Evolutionary conservation across 2,113 vertebrate species (phyloP).

Genomic region (Elephas maximus): DNA sequence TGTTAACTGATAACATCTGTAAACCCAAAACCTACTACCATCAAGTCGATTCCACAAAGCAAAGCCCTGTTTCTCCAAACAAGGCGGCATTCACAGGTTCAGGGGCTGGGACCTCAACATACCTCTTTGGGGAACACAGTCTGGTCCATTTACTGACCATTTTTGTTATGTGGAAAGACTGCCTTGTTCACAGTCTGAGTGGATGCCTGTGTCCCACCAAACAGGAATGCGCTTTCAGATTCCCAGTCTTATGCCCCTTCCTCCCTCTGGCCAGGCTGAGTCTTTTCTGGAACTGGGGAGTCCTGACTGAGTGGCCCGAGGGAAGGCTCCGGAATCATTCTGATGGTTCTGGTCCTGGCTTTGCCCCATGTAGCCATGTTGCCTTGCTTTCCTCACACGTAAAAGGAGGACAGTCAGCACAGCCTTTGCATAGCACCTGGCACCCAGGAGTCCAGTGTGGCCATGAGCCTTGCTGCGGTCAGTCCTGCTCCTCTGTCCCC

Average conservation of each 20-base stretch:
- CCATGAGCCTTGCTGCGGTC: not conserved
- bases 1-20: not conserved
- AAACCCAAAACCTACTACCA: not conserved
- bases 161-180: not conserved
- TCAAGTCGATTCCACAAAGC: not conserved
- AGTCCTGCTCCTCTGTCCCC: not conserved
- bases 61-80: not conserved
- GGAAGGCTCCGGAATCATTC: not conserved
- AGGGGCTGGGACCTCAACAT: too few relatives aligned
- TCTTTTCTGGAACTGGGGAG: not conserved
- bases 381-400: not conserved
- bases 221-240: not conserved
- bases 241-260: not conserved
- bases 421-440: not conserved
- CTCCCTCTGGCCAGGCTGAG: not conserved
- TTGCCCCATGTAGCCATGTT: fast-evolving
- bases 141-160: not conserved
- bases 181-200: not conserved
- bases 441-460: not conserved
- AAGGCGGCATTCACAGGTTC: too few relatives aligned
- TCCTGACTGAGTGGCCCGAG: not conserved
- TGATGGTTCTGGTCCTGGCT: not conserved
- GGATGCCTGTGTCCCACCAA: too few relatives aligned
- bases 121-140: too few relatives aligned
- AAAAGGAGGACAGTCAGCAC: too few relatives aligned